Evolutionary conservation across 2,113 vertebrate species (phyloP).

Genomic region (Gallinago media): DNA sequence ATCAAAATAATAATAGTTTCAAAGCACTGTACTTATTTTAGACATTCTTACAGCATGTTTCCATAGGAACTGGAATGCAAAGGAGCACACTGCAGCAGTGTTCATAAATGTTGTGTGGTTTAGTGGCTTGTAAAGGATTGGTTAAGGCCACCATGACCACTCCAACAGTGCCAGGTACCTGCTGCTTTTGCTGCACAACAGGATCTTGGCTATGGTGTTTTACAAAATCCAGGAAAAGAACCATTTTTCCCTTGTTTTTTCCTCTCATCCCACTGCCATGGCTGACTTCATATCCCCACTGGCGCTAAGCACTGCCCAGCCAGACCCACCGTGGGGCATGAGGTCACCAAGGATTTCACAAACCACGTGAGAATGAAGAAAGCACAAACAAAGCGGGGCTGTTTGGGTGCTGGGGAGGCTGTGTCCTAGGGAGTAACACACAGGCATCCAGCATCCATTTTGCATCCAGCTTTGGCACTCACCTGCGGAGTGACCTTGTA

Average conservation of each 20-base stretch:
- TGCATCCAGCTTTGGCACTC: background rate
- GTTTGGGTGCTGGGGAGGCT: background rate
- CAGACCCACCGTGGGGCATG: background rate
- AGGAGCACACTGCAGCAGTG: slow-evolving; percentile 16
- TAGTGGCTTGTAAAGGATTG: background rate
- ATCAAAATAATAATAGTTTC: slow-evolving; percentile 60
- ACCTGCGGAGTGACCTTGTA: background rate
- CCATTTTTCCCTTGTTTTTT: background rate
- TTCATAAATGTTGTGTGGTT: slow-evolving; percentile 14
- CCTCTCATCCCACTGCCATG: background rate
- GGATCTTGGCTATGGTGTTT: background rate
- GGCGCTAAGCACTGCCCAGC: background rate
- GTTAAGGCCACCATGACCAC: slow-evolving; percentile 1
- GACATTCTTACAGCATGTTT: slow-evolving; percentile 58
- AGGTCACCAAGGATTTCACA: background rate
- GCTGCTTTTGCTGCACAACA: background rate
- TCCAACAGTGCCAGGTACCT: background rate
- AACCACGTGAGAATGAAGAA: background rate
- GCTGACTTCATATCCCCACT: background rate
- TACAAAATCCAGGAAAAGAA: background rate
- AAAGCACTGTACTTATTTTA: slow-evolving; percentile 61
- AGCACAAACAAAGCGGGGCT: accelerated
- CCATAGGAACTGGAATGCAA: slow-evolving; percentile 62
- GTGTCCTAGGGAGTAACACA: background rate
- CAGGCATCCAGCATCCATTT: too few relatives aligned